These are phyloP conservation scores for Menidia menidia DNA, from an alignment of 2,797 vertebrate genomes.

Conservation along the genomic window DNA sequence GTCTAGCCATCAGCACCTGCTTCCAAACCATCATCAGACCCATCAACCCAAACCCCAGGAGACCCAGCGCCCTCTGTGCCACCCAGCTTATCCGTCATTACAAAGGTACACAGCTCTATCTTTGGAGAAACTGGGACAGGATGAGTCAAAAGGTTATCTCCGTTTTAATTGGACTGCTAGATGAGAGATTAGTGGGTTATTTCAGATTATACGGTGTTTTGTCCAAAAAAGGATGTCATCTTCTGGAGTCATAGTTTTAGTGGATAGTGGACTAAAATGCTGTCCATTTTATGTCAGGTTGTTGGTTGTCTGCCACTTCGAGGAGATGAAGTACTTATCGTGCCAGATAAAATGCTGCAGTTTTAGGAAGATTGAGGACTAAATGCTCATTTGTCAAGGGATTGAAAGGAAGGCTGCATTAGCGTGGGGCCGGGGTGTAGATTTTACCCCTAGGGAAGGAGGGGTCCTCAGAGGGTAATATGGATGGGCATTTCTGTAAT, in stretches of 20 bases:
- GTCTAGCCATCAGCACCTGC: constrained; percentile 34
- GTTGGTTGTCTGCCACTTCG: constrained; percentile 5
- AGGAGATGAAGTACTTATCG: constrained; percentile 12
- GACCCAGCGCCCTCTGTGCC: constrained; percentile 3
- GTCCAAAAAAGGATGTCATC: constrained; percentile 5
- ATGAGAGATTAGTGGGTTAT: background rate
- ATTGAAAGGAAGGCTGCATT: constrained; percentile 43
- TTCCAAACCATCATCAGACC: constrained; percentile 33
- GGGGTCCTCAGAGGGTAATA: constrained; percentile 28
- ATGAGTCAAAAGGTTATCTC: background rate
- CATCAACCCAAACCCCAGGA: constrained; percentile 28
- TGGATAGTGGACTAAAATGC: too few species aligned
- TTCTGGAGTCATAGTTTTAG: constrained; percentile 9
- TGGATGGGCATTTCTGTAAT: constrained; percentile 50
- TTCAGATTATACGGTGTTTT: background rate
- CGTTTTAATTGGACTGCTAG: constrained; percentile 1
- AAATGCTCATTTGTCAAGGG: constrained; percentile 37
- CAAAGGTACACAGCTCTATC: constrained; percentile 9
- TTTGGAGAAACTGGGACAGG: background rate
- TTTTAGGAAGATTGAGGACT: constrained; percentile 38
- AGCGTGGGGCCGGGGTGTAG: constrained; percentile 37
- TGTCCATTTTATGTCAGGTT: constrained; percentile 8
- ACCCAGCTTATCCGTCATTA: constrained; percentile 20
- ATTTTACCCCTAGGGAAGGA: constrained; percentile 34
- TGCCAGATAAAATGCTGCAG: constrained; percentile 28